These are phyloP conservation scores for Cataglyphis hispanica DNA, from an alignment of 1,140 invertebrate species.

Conservation along the genomic window DNA sequence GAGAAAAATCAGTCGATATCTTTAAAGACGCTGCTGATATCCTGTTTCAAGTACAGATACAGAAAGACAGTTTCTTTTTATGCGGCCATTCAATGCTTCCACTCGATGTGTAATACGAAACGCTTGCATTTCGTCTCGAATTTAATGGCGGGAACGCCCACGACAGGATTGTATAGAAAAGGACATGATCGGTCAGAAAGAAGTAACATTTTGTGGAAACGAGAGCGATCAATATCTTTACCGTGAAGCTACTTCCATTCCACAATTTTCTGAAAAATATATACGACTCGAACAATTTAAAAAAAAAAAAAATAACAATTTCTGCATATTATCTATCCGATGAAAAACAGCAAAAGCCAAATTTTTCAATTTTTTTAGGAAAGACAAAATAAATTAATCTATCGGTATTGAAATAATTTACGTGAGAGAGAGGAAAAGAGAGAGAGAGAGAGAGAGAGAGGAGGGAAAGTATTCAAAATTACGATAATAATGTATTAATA, in stretches of 20 bases:
- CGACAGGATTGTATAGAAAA: not conserved
- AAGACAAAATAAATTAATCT: not conserved
- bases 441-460: too few species aligned
- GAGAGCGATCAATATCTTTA: not conserved
- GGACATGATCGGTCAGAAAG: slow-evolving; percentile 2
- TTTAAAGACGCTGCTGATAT: slow-evolving; percentile 11
- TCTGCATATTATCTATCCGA: not conserved
- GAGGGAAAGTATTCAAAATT: too few species aligned
- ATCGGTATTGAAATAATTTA: not conserved
- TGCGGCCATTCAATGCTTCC: slow-evolving; percentile 36
- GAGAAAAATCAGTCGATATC: slow-evolving; percentile 36
- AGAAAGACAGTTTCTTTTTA: not conserved
- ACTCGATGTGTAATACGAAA: slow-evolving; percentile 32
- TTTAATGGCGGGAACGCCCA: slow-evolving; percentile 10
- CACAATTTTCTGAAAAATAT: too few species aligned
- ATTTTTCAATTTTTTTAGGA: not conserved
- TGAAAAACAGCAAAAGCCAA: not conserved
- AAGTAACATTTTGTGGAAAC: not conserved
- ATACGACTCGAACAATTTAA: not conserved
- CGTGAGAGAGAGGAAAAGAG: too few species aligned
- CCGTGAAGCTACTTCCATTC: not conserved
- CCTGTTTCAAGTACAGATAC: slow-evolving; percentile 21
- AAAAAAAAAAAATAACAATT: not conserved
- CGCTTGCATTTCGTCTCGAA: not conserved
- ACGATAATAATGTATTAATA: not conserved